Base-by-base conservation (phyloP, 2,888 invertebrate species). In the Volucella inflata region DNA sequence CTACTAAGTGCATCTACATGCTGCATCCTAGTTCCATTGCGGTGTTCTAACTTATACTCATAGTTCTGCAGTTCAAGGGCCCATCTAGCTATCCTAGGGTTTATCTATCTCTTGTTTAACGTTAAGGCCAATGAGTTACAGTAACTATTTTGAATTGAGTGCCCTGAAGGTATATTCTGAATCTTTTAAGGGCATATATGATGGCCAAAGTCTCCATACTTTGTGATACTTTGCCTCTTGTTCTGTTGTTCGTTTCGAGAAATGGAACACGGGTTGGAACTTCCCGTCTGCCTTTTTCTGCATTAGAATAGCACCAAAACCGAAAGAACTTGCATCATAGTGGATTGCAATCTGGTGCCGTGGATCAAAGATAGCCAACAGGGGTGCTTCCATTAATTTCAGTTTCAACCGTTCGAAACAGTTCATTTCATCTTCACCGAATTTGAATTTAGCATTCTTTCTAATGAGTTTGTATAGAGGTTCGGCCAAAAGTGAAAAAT, bases 1-100 rank as follows among this genome's bases (percentile, higher is more conserved):
- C 89, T 55, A 68, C 89, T 90, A 11, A 89, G 65, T 9, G 89
- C 88, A 78, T 90, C 89, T 2, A 88, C 89, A 79, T 90, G 89
- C 40, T 60, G 71, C 90, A 89, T 90, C 51, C 78, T 78, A 42
- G 16, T 57, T 30, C 44, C 44, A 36, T n/a, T 59, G 14, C 59
- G 44, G 17, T 70, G 48, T 30, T 46, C 38, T 14, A 48, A 48
- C 11, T n/a, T 14, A 48, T 48, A 48, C 1, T 57, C 57, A 36
- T 57, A 57, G n/a, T 57, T 57, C 8, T 57, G 57, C 11, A 57
- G 14, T 12, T 57, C 57, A 38, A 57, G n/a, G n/a, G 38, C 57
- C 57, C 38, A 57, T 38, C 57, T 57, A 8, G 72, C 57, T 11
- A 57, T 57, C 9, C 48, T 48, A 14, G 48, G 48, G n/a, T 48